Evolutionary conservation across 1,140 invertebrate genomes (phyloP), one percentile per base, ranked within the genome.

Genomic region (Drosophila punjabiensis): DNA sequence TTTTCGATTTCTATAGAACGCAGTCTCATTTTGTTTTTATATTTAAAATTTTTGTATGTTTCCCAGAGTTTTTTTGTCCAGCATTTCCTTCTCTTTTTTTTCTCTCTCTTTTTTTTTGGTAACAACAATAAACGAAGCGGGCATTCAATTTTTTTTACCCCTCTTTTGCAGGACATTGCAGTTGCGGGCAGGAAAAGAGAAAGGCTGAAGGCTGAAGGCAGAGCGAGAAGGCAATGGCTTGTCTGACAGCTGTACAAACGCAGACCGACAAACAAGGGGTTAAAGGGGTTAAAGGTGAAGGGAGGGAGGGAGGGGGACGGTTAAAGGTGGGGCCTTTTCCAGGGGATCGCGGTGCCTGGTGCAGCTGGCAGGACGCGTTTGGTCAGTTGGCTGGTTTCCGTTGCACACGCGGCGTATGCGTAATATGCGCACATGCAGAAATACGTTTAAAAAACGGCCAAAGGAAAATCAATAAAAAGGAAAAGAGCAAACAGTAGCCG

Each of bases 301-400:
- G n/a, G 0, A 13, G 8, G 37, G 18, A 6, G 28, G 30, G 13
- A 10, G 6, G 39, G 45, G 41, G 43, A n/a, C 18, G 52, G 37
- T 35, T 8, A 63, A 16, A 3, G 20, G 8, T 14, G 24, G 48
- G n/a, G 18, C 55, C n/a, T 55, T 55, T 55, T 33, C n/a, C 47
- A 16, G 32, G 35, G 50, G 14, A 14, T 35, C 18, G 37, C 56
- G 9, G 18, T 41, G 58, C 39, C 20, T 30, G 55, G 14, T 8
- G 47, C 18, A 20, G 63, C 14, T 35, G 71, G 66, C 76, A 84
- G 85, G 84, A 87, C 79, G 85, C 85, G 85, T 88, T 88, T 79
- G 85, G 85, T 88, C 85, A 88, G 85, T 88, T 58, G 85, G 39
- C 69, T 84, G 85, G 85, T 88, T 88, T 88, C 85, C 85, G 83